These are phyloP conservation scores for Ormyrus nitidulus DNA, from an alignment of 2,888 invertebrate genomes.

Conservation along the genomic window DNA sequence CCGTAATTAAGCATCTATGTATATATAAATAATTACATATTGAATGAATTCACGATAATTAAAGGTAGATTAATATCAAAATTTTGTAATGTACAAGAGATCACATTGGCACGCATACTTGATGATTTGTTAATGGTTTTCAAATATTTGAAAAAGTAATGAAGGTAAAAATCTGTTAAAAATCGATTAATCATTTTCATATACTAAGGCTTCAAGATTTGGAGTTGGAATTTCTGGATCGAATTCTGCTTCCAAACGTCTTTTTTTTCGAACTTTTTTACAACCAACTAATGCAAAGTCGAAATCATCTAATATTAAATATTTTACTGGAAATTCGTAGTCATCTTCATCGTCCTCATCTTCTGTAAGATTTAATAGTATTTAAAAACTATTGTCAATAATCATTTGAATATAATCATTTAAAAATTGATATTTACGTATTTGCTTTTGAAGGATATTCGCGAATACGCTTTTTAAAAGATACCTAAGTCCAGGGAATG, in stretches of 20 bases:
- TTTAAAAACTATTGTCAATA: slow-evolving; percentile 26
- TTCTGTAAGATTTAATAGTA: slow-evolving; percentile 16
- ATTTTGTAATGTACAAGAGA: slow-evolving; percentile 13
- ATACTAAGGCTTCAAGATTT: slow-evolving; percentile 16
- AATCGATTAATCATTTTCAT: not conserved
- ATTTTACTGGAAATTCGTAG: slow-evolving; percentile 61
- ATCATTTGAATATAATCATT: slow-evolving; percentile 7
- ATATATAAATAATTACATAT: slow-evolving; percentile 31
- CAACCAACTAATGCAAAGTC: slow-evolving; percentile 65
- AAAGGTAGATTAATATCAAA: not conserved
- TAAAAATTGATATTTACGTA: slow-evolving; percentile 58
- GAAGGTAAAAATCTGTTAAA: slow-evolving; percentile 14
- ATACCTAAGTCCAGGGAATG: slow-evolving; percentile 67
- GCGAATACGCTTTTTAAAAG: slow-evolving; percentile 68
- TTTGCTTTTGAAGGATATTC: slow-evolving; percentile 62
- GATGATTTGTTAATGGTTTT: slow-evolving; percentile 13
- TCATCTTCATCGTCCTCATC: slow-evolving; percentile 60
- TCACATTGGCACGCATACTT: slow-evolving; percentile 31
- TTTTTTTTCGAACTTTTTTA: slow-evolving; percentile 57
- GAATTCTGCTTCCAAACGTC: slow-evolving; percentile 30
- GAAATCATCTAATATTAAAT: slow-evolving; percentile 66
- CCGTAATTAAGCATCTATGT: not conserved
- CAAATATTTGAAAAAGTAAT: not conserved
- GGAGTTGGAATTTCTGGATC: not conserved
- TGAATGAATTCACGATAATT: too few species aligned